Evolutionary conservation across 2,113 vertebrate species (phyloP).

Genomic region (Pseudorasbora parva): DNA sequence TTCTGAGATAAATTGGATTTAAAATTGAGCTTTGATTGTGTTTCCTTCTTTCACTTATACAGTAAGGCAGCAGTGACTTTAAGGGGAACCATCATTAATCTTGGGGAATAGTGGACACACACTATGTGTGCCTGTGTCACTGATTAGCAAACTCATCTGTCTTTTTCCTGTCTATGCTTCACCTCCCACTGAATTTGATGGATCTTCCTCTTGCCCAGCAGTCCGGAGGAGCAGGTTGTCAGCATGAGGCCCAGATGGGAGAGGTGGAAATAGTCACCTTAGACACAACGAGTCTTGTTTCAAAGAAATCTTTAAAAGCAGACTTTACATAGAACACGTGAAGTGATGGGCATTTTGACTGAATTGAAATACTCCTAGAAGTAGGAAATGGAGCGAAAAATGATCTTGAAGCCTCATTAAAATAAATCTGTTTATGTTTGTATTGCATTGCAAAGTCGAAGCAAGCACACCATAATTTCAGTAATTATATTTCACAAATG

Average conservation of each 20-base stretch:
- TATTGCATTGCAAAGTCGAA: conserved; percentile 3
- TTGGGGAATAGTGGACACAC: conserved; percentile 32
- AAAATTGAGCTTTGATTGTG: conserved; percentile 9
- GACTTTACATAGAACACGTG: conserved; percentile 3
- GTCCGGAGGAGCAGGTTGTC: conserved; percentile 39
- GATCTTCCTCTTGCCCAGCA: conserved; percentile 25
- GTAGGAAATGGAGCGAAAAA: background rate
- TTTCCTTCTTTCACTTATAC: conserved; percentile 6
- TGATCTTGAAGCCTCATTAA: background rate
- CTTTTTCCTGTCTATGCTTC: conserved; percentile 49
- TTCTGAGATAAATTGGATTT: background rate
- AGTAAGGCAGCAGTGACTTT: conserved; percentile 28
- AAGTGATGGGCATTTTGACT: conserved; percentile 5
- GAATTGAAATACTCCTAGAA: background rate
- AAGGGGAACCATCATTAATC: conserved; percentile 41
- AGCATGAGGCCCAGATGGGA: conserved; percentile 46
- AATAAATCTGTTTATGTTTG: background rate
- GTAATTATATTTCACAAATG: conserved; percentile 2
- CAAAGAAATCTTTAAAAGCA: background rate
- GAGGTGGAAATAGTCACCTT: conserved; percentile 36
- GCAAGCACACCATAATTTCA: background rate
- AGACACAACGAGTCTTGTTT: background rate
- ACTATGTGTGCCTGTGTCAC: conserved; percentile 45
- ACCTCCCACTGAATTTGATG: conserved; percentile 54
- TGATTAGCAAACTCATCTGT: conserved; percentile 56